Conservation (phyloP, 2,113 vertebrate species). For the Misgurnus mizolepis region DNA sequence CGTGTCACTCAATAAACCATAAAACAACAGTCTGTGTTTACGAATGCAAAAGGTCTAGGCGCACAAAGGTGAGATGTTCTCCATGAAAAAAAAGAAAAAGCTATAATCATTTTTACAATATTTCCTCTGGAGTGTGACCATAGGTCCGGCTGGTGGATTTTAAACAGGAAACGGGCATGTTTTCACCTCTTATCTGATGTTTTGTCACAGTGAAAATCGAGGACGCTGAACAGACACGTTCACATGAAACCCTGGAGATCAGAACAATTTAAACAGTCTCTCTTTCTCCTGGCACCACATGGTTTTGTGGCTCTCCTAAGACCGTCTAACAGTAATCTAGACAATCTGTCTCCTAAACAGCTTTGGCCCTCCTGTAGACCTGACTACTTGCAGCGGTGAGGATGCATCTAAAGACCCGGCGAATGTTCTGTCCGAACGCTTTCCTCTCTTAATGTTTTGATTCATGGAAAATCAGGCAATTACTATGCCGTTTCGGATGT, state of each 20-base stretch:
- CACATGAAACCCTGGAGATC: conserved; percentile 35
- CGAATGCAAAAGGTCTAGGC: not conserved
- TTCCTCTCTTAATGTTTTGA: conserved; percentile 6
- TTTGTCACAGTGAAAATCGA: conserved; percentile 34
- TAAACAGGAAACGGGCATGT: conserved; percentile 42
- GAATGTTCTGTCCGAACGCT: not conserved
- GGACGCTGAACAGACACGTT: conserved; percentile 43
- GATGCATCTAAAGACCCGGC: not conserved
- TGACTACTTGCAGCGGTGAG: not conserved
- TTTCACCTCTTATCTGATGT: conserved; percentile 46
- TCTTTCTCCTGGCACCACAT: not conserved
- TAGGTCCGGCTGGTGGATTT: conserved; percentile 31
- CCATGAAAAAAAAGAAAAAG: not conserved
- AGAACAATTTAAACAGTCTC: conserved; percentile 31
- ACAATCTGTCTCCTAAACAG: conserved; percentile 30
- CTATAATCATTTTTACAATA: not conserved
- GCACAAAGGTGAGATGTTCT: not conserved
- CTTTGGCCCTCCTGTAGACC: not conserved
- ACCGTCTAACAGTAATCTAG: conserved; percentile 22
- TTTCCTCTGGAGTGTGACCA: conserved; percentile 23
- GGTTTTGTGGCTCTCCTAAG: conserved; percentile 5
- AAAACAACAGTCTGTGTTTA: not conserved
- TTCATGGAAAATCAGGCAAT: conserved; percentile 21
- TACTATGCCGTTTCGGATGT: not conserved
- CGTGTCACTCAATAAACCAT: not conserved